phyloP scores from a whole-genome alignment of 1,140 invertebrate species.

The Anastatus disparis region DNA sequence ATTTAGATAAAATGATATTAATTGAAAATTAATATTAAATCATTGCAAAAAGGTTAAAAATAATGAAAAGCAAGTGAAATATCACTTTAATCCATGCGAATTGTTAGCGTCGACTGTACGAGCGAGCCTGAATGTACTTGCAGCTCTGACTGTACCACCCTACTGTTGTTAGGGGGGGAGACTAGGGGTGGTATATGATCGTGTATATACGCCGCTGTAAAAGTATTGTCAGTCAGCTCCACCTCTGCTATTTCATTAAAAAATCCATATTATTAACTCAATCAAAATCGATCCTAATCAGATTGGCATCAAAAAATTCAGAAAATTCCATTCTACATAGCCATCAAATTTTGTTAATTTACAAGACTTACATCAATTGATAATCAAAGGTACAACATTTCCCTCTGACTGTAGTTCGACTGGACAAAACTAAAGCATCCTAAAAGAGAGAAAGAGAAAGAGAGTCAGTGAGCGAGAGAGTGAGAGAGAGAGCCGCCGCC shows the following conservation, averaged over 20 bases:
- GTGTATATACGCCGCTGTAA: constrained; percentile 63
- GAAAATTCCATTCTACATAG: constrained; percentile 50
- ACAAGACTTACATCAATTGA: not conserved
- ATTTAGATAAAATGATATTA: no score
- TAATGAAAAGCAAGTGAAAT: constrained; percentile 23
- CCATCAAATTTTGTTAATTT: constrained; percentile 65
- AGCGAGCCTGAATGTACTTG: constrained; percentile 50
- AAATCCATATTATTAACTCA: constrained; percentile 47
- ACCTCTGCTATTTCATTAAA: constrained; percentile 61
- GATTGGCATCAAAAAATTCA: constrained; percentile 54
- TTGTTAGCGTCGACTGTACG: constrained; percentile 51
- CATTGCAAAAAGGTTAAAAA: no score
- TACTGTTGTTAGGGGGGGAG: constrained; percentile 66
- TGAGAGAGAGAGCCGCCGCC: constrained; percentile 17
- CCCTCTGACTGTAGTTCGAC: constrained; percentile 53
- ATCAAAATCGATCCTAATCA: not conserved
- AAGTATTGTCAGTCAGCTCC: constrained; percentile 66
- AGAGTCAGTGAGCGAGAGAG: no score
- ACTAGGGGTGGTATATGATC: constrained; percentile 69
- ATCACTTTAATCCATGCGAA: constrained; percentile 21
- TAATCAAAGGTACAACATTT: constrained; percentile 52
- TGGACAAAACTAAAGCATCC: constrained; percentile 63
- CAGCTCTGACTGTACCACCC: constrained; percentile 63
- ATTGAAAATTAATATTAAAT: no score
- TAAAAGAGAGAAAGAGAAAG: no score